phyloP scores from a whole-genome alignment of 2,797 vertebrate genomes.

The Monodelphis domestica region DNA sequence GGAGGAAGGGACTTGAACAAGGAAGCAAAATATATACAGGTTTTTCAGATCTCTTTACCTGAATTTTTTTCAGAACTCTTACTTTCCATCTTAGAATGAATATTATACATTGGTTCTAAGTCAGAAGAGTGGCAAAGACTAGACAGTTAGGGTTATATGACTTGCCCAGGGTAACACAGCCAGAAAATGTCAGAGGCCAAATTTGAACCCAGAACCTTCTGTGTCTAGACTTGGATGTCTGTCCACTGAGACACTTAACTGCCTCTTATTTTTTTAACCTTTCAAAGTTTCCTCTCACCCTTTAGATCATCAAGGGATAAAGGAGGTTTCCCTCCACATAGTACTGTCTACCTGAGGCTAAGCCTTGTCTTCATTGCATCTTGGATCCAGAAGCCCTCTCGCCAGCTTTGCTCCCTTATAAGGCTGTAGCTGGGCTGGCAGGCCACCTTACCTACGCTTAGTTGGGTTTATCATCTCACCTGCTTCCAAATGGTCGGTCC shows the following conservation, averaged over 20 bases:
- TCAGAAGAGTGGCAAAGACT: too few relatives aligned
- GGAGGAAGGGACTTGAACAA: background rate
- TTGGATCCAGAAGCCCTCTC: background rate
- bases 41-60: background rate
- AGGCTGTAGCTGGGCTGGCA: constrained; percentile 5
- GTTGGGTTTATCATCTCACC: background rate
- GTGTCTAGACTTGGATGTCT: too few relatives aligned
- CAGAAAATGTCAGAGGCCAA: too few relatives aligned
- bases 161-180: too few relatives aligned
- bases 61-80: too few relatives aligned
- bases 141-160: too few relatives aligned
- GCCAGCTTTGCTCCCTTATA: constrained; percentile 13
- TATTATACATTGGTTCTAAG: too few relatives aligned
- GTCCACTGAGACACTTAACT: too few relatives aligned
- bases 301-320: background rate
- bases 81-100: too few relatives aligned
- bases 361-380: background rate
- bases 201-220: too few relatives aligned
- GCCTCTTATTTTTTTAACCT: background rate
- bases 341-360: background rate
- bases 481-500: background rate
- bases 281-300: background rate
- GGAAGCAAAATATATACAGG: background rate
- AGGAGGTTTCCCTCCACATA: background rate
- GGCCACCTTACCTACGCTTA: background rate